Evolutionary conservation across 1,140 invertebrate genomes (phyloP).

Genomic region (Drosophila jambulina): DNA sequence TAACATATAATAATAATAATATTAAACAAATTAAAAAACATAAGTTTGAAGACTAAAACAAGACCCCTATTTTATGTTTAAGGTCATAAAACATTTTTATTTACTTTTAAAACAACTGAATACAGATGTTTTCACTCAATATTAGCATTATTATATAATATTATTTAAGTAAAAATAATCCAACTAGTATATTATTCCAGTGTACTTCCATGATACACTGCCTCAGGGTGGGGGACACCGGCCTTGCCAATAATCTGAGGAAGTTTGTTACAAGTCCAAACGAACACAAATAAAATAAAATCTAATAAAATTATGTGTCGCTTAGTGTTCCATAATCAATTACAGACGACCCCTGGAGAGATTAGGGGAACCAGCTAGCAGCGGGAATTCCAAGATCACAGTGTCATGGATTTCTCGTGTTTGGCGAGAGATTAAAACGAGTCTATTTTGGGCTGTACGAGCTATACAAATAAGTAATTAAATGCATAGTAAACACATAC

Average conservation of each 20-base stretch:
- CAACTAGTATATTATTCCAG: background rate
- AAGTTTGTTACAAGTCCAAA: background rate
- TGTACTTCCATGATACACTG: conserved; percentile 23
- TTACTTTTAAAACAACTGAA: no score
- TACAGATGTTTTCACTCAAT: no score
- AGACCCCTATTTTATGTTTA: no score
- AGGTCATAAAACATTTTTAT: no score
- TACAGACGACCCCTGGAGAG: background rate
- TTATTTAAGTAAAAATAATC: background rate
- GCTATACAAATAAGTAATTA: background rate
- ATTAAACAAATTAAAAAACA: no score
- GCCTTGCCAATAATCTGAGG: background rate
- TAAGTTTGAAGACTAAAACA: no score
- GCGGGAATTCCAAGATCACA: conserved; percentile 15
- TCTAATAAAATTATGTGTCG: background rate
- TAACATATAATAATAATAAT: no score
- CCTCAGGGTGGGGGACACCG: background rate
- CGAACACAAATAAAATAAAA: background rate
- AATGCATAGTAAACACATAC: background rate
- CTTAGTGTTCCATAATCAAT: background rate
- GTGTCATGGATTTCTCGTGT: background rate
- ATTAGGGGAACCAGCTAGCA: background rate
- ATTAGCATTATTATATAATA: no score
- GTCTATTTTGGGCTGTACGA: background rate
- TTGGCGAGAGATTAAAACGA: conserved; percentile 7